Evolutionary conservation across 2,113 vertebrate genomes (phyloP).

Genomic region (Siniperca chuatsi): DNA sequence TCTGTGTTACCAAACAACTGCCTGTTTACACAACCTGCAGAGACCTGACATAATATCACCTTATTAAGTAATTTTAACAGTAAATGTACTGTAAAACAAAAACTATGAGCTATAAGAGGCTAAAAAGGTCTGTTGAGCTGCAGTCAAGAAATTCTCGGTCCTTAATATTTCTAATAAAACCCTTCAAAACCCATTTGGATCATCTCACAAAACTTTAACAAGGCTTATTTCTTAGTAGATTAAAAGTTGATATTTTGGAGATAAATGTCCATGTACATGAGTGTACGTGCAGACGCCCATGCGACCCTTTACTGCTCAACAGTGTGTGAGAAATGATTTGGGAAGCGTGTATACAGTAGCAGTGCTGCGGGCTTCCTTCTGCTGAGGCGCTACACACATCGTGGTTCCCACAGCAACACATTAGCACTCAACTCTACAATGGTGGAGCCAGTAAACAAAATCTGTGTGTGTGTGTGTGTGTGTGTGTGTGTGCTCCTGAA

Average conservation of each 20-base stretch:
- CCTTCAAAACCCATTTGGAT: background rate
- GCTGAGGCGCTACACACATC: constrained; percentile 46
- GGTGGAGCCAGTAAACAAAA: constrained; percentile 33
- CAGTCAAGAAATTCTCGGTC: background rate
- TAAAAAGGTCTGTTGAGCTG: background rate
- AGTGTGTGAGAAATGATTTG: constrained; percentile 43
- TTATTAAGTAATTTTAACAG: background rate
- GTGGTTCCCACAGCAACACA: constrained; percentile 73
- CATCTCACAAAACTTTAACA: background rate
- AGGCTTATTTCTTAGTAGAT: background rate
- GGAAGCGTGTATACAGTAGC: constrained; percentile 36
- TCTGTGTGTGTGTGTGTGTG: constrained; percentile 32
- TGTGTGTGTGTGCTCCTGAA: constrained; percentile 1
- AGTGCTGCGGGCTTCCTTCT: constrained; percentile 57
- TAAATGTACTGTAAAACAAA: constrained; percentile 3
- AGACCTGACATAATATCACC: background rate
- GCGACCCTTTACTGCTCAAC: constrained; percentile 2
- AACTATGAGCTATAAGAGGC: background rate
- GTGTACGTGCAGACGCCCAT: constrained; percentile 21
- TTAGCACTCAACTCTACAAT: constrained; percentile 40
- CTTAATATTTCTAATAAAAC: background rate
- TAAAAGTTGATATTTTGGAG: constrained; percentile 19
- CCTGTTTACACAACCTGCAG: background rate
- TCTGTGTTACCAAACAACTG: background rate
- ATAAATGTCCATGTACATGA: background rate